Base-by-base conservation (phyloP, 2,888 invertebrate species). In the Zaprionus lineosus region DNA sequence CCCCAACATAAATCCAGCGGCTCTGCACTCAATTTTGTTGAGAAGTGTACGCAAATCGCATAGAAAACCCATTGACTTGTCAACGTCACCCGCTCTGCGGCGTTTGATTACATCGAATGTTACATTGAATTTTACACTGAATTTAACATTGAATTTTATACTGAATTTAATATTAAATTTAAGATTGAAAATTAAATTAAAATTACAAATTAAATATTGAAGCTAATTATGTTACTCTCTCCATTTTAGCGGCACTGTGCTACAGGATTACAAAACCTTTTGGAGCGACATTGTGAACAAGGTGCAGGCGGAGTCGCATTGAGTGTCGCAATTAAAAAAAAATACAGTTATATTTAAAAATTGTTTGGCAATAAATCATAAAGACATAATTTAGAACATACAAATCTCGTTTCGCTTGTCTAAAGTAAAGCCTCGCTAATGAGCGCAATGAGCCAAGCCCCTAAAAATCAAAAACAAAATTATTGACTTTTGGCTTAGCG, bases 231-330 rank as follows among this genome's bases (percentile, higher is more conserved):
- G 29, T 31, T 39, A 47, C 57, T 37, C 18, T 29, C 28, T 46
- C 50, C 31, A 50, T 93, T 93, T 28, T 92, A 95, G 95, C 33
- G 95, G 95, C 37, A 94, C 94, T 2, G 92, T 95, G 12, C 89
- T 95, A 78, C 93, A 95, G 89, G 93, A 94, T 75, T 95, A 95
- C 87, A 92, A 92, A 41, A 94, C 93, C 3, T 95, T 94, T 88
- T 95, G 95, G 95, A 92, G 94, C 15, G 93, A 93, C 68, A 88
- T 94, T 26, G 90, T 94, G 34, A 93, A 93, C 2, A 92, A 92
- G 64, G 86, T 89, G 51, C 86, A 88, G 56, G 68, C 66, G 26
- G 71, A 82, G 29, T 71, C 69, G 8, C 74, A 65, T 72, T 51
- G 5, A 18, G 18, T 19, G 16, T 39, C n/a, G 36, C 11, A 14